Evolutionary conservation across 2,888 invertebrate genomes (phyloP).

Genomic region (Aromia moschata): DNA sequence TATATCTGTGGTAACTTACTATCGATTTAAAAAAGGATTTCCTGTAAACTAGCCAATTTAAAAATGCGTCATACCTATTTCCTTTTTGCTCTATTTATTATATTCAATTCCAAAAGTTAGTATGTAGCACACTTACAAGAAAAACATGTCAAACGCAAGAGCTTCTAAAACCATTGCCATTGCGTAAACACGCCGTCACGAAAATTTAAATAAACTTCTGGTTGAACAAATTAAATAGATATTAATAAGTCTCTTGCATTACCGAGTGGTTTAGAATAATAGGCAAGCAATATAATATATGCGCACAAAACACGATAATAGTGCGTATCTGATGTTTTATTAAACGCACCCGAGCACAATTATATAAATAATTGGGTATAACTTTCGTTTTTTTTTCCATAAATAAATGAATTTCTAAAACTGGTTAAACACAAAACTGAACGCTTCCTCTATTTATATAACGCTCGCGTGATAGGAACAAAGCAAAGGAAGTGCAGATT

Average conservation of each 20-base stretch:
- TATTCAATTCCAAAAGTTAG: too few relatives aligned
- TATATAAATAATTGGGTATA: slow-evolving; percentile 19
- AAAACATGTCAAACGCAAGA: too few relatives aligned
- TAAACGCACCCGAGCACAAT: slow-evolving; percentile 14
- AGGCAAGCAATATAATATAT: slow-evolving; percentile 27
- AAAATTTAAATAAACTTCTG: slow-evolving; percentile 29
- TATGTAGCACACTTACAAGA: too few relatives aligned
- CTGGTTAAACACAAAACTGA: slow-evolving; percentile 46
- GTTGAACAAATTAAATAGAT: slow-evolving; percentile 29
- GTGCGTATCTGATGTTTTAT: slow-evolving; percentile 31
- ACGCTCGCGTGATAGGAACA: slow-evolving; percentile 53
- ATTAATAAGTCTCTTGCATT: slow-evolving; percentile 17
- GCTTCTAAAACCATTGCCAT: too few relatives aligned
- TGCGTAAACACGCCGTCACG: slow-evolving; percentile 19
- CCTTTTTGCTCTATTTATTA: too few relatives aligned
- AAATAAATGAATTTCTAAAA: slow-evolving; percentile 48
- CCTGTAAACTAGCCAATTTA: too few relatives aligned
- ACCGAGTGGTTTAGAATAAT: slow-evolving; percentile 26
- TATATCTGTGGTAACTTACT: too few relatives aligned
- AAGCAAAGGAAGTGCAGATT: slow-evolving; percentile 53
- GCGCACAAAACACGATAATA: slow-evolving; percentile 29
- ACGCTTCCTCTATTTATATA: slow-evolving; percentile 55
- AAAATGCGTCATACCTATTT: too few relatives aligned
- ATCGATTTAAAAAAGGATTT: too few relatives aligned
- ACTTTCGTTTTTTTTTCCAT: slow-evolving; percentile 34